Base-by-base conservation (phyloP, 2,113 vertebrate species). In the Dicerorhinus sumatrensis region DNA sequence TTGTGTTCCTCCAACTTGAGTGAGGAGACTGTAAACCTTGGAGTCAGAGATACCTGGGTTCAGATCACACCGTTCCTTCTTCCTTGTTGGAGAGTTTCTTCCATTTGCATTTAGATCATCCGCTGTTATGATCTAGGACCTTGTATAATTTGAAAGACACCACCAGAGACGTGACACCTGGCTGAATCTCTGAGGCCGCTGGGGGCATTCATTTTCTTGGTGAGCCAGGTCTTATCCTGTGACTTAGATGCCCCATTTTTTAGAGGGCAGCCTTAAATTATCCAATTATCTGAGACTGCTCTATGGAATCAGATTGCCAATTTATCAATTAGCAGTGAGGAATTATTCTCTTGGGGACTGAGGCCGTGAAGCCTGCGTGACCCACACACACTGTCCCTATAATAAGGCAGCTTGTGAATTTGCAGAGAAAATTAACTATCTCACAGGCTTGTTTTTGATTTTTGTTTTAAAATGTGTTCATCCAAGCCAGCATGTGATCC, bases 281-380 rank as follows among this genome's bases (percentile, higher is more conserved):
- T 46, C 69, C 23, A 14, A 46, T 46, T 13, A 80, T 63, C 21
- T 65, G 82, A 93, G 90, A 67, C 18, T 79, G 48, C 48, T 75
- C 7, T 27, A n/a, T 13, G 13, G 58, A 77, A 65, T 14, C 75
- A 42, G 25, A 95, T 80, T 83, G 17, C 25, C 62, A 63, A 63
- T 72, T 89, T 81, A 81, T 87, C 67, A 73, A 62, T 95, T 77
- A 96, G 67, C 18, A n/a, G 23, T 56, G 90, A 93, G n/a, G 12
- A 91, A 63, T 73, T 4, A 5, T 60, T 63, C 84, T 70, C 81
- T 63, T 46, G 54, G 67, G 75, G 46, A 60, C 23, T 8, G 4
- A 69, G 72, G 29, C 27, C 48, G 39, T 0, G 4, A 31, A 87
- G 36, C 75, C 58, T 51, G 2, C 36, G 69, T 46, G 87, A 91